Percentiles rank a stretch among this genome's conserved stretches.
Evolutionary conservation across 2,113 vertebrate species (phyloP).

Genomic region (Triplophysa dalaica): DNA sequence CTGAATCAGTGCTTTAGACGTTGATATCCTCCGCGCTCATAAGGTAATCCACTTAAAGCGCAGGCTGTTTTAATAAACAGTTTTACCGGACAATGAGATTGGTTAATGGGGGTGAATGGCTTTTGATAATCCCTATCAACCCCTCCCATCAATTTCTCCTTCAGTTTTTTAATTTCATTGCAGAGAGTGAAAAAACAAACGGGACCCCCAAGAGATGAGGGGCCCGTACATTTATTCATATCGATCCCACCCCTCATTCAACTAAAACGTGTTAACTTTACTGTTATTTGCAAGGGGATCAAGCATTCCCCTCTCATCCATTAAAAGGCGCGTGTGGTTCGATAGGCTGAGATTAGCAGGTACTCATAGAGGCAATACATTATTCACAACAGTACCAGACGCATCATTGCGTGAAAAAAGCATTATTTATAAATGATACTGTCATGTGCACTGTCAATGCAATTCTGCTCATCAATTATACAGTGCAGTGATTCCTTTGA

Average conservation of each 20-base stretch:
- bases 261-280: slow-evolving; percentile 83
- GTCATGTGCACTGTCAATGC: slow-evolving; percentile 52
- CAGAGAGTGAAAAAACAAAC: slow-evolving; percentile 78
- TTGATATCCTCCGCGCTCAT: slow-evolving; percentile 74
- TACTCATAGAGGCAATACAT: slow-evolving; percentile 67
- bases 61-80: slow-evolving; percentile 90
- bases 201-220: slow-evolving; percentile 73
- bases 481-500: slow-evolving; percentile 58
- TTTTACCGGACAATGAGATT: slow-evolving; percentile 77
- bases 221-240: slow-evolving; percentile 95
- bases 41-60: slow-evolving; percentile 81
- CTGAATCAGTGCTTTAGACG: slow-evolving; percentile 70
- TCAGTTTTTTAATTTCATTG: slow-evolving; percentile 92
- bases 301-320: slow-evolving; percentile 68
- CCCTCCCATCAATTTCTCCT: slow-evolving; percentile 59
- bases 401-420: slow-evolving; percentile 52
- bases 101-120: slow-evolving; percentile 87
- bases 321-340: slow-evolving; percentile 63
- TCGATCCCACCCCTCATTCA: slow-evolving; percentile 75
- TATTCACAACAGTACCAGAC: slow-evolving; percentile 63
- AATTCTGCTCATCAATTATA: slow-evolving; percentile 57
- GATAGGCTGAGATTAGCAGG: slow-evolving; percentile 51
- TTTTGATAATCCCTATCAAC: slow-evolving; percentile 79
- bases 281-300: slow-evolving; percentile 85
- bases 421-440: slow-evolving; percentile 55